These are phyloP conservation scores for Myiopsitta monachus DNA, from an alignment of 2,113 vertebrate genomes.

Conservation along the genomic window DNA sequence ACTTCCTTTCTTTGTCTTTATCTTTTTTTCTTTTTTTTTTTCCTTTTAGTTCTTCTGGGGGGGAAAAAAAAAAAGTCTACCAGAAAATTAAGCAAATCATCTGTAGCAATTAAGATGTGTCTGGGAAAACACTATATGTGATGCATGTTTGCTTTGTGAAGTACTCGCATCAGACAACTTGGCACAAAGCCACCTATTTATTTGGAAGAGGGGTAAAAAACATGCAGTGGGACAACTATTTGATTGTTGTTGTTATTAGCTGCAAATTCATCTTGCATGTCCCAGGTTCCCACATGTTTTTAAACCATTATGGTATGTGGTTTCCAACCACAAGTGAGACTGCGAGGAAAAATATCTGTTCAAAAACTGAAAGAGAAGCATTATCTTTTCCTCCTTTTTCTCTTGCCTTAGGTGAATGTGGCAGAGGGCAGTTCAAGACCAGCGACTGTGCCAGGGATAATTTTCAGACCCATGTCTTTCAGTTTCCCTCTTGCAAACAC, in stretches of 20 bases:
- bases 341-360: neutral
- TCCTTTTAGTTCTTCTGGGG: neutral
- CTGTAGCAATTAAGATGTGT: neutral
- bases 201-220: neutral
- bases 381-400: neutral
- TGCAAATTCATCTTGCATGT: neutral
- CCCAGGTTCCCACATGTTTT: neutral
- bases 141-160: neutral
- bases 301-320: neutral
- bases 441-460: neutral
- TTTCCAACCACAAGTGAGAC: neutral
- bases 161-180: neutral
- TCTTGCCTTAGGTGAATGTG: neutral
- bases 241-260: neutral
- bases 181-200: neutral
- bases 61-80: neutral
- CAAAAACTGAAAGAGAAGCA: neutral
- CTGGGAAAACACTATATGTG: neutral
- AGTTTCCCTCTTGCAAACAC: neutral
- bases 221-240: neutral
- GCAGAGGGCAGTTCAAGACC: accelerated
- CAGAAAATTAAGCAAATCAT: neutral
- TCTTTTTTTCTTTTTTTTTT: neutral
- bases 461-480: neutral
- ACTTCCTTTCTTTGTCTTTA: neutral